These are phyloP conservation scores for Schizothorax lantsangensis DNA, from an alignment of 2,797 vertebrate species.

Conservation along the genomic window DNA sequence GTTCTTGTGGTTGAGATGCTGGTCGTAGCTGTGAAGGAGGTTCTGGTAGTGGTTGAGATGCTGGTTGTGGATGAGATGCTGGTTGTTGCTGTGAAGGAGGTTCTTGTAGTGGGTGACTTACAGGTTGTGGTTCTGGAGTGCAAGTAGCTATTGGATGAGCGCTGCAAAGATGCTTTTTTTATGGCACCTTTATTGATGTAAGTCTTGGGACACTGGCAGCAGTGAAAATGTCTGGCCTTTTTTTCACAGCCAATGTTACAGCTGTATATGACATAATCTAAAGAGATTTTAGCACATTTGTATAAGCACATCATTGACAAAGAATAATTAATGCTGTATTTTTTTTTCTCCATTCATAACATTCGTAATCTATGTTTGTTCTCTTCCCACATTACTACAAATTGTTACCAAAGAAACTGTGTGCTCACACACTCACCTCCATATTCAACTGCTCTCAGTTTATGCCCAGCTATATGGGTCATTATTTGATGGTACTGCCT, in stretches of 20 bases:
- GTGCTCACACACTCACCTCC: neutral
- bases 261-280: constrained; percentile 14
- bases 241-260: neutral
- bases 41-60: neutral
- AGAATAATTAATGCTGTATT: no score
- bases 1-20: no score
- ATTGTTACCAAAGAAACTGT: neutral
- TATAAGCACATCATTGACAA: neutral
- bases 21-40: no score
- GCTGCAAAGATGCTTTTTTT: neutral
- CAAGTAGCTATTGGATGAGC: neutral
- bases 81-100: no score
- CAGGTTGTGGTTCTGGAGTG: neutral
- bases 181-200: neutral
- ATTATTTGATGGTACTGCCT: constrained; percentile 8
- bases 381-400: neutral
- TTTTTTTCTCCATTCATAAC: no score
- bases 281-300: neutral
- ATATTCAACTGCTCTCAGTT: neutral
- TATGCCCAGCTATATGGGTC: constrained; percentile 7
- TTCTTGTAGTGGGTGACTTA: neutral
- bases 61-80: neutral
- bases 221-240: constrained; percentile 20
- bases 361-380: no score
- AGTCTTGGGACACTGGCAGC: constrained; percentile 16